phyloP scores from a whole-genome alignment of 2,797 vertebrate species.

The Chiroxiphia lanceolata region DNA sequence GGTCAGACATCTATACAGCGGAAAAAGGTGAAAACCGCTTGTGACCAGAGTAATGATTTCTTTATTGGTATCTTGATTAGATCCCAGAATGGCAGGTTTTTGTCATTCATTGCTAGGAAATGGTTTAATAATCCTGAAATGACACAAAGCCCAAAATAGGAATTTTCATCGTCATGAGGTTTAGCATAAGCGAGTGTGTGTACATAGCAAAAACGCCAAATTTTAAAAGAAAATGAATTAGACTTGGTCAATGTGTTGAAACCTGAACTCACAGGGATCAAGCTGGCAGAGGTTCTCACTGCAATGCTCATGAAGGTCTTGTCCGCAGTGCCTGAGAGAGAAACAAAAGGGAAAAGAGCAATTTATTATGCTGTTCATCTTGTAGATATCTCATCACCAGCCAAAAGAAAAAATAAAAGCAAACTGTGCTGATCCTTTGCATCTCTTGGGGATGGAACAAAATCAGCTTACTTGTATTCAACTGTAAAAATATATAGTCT shows the following conservation, averaged over 20 bases:
- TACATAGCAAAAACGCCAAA: background rate
- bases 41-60: background rate
- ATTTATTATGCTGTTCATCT: background rate
- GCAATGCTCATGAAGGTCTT: background rate
- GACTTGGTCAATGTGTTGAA: background rate
- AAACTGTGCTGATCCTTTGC: background rate
- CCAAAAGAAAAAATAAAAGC: background rate
- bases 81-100: background rate
- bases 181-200: background rate
- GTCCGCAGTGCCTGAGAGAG: background rate
- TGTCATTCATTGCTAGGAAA: background rate
- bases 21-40: background rate
- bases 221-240: background rate
- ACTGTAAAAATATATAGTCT: background rate
- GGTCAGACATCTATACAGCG: background rate
- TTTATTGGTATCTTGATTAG: background rate
- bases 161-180: background rate
- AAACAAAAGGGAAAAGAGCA: background rate
- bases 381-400: background rate
- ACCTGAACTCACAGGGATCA: background rate
- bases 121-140: background rate
- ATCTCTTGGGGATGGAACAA: background rate
- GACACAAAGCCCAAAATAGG: background rate
- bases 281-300: background rate
- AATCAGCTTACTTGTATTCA: fast-evolving